Evolutionary conservation across 2,797 vertebrate genomes (phyloP).

Genomic region (Brotula barbata): DNA sequence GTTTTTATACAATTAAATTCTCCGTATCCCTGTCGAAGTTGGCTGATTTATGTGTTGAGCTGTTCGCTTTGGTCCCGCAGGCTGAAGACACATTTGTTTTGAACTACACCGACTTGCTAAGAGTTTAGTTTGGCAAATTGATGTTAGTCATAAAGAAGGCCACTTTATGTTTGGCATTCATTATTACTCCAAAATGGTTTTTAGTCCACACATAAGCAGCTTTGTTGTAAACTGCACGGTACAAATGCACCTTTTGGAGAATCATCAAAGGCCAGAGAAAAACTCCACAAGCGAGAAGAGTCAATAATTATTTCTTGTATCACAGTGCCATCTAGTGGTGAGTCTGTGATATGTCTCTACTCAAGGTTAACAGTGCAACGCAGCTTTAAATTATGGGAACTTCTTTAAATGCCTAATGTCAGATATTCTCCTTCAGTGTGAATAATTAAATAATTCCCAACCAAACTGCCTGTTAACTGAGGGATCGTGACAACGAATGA

Average conservation of each 20-base stretch:
- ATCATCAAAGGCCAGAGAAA: conserved; percentile 54
- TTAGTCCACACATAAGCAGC: conserved; percentile 54
- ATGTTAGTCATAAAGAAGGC: conserved; percentile 53
- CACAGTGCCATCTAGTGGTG: conserved; percentile 75
- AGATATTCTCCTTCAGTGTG: too few relatives aligned
- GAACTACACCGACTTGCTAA: conserved; percentile 21
- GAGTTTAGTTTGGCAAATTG: conserved; percentile 43
- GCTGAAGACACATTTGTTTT: conserved; percentile 44
- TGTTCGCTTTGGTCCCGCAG: conserved; percentile 35
- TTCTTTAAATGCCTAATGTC: not conserved
- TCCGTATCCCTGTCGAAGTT: conserved; percentile 45
- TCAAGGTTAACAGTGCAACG: not conserved
- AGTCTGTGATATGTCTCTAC: conserved; percentile 10
- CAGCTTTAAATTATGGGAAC: not conserved
- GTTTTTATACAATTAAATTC: conserved; percentile 14
- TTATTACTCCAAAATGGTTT: conserved; percentile 34
- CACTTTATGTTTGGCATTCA: conserved; percentile 61
- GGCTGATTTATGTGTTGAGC: conserved; percentile 9
- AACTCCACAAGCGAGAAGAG: conserved; percentile 7
- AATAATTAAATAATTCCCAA: not conserved
- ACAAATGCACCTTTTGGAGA: conserved; percentile 49
- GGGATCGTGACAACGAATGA: not conserved
- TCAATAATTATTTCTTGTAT: conserved; percentile 44
- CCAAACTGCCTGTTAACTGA: not conserved
- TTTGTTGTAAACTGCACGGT: conserved; percentile 46